Percentiles rank a stretch among this genome's conserved stretches.
These are phyloP conservation scores for Catocala sponsa DNA, from an alignment of 2,888 invertebrate species.

Conservation along the genomic window DNA sequence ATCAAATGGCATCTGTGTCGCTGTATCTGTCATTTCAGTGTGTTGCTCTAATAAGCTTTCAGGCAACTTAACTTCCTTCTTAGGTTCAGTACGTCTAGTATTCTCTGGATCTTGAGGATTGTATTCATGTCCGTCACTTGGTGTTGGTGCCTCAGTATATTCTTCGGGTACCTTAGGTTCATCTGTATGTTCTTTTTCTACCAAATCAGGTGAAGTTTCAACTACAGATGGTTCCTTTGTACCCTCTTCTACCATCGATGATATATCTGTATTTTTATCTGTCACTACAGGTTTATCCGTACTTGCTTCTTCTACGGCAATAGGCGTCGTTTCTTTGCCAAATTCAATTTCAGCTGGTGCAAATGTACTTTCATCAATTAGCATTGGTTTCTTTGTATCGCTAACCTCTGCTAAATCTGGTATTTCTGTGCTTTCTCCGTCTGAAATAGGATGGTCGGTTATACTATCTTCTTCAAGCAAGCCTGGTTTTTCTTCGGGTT, in stretches of 20 bases:
- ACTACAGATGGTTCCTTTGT: slow-evolving; percentile 17
- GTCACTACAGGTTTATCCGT: slow-evolving; percentile 10
- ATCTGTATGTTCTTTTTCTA: slow-evolving; percentile 21
- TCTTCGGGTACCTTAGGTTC: slow-evolving; percentile 1
- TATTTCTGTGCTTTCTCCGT: slow-evolving; percentile 11
- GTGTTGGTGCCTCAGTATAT: neutral
- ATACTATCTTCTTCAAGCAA: slow-evolving; percentile 12
- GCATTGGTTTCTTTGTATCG: slow-evolving; percentile 6
- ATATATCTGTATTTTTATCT: slow-evolving; percentile 17
- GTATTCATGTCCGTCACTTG: neutral
- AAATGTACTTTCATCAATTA: slow-evolving; percentile 18
- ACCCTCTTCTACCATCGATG: slow-evolving; percentile 3
- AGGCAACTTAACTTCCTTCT: slow-evolving; percentile 19
- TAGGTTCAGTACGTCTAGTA: slow-evolving; percentile 15
- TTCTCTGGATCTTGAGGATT: slow-evolving; percentile 10
- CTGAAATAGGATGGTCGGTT: slow-evolving; percentile 7
- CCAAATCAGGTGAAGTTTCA: slow-evolving; percentile 8
- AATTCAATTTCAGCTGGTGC: slow-evolving; percentile 9
- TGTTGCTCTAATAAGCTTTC: slow-evolving; percentile 19
- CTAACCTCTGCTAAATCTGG: slow-evolving; percentile 11
- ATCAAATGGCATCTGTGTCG: slow-evolving; percentile 19
- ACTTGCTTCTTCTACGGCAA: neutral
- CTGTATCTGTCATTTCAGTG: slow-evolving; percentile 23
- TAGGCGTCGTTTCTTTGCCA: slow-evolving; percentile 11
- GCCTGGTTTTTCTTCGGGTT: slow-evolving; percentile 12